Evolutionary conservation across 2,113 vertebrate genomes (phyloP).

Genomic region (Stomatorhinus ivindoensis): DNA sequence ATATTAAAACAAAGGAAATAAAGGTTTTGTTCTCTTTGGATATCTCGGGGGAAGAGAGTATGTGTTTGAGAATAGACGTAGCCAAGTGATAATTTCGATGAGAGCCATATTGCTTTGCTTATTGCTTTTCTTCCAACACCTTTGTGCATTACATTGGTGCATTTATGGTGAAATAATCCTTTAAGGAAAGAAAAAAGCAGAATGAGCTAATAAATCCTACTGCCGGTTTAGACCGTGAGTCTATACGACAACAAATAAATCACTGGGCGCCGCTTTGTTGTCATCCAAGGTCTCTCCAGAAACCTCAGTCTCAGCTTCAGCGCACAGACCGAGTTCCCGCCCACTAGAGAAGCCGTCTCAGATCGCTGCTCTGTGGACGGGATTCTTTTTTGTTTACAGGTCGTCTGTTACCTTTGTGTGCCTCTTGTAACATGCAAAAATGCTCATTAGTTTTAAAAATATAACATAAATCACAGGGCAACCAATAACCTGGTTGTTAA

Average conservation of each 20-base stretch:
- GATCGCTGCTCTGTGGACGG: background rate
- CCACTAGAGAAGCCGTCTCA: background rate
- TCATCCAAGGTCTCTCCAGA: background rate
- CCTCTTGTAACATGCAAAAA: background rate
- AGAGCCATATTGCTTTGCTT: background rate
- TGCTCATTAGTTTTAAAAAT: background rate
- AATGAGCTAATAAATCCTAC: background rate
- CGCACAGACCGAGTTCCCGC: background rate
- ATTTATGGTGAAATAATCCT: background rate
- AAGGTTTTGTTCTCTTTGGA: background rate
- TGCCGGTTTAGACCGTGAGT: background rate
- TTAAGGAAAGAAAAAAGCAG: background rate
- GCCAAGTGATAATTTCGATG: background rate
- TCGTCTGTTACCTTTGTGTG: background rate
- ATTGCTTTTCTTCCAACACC: background rate
- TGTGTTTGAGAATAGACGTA: background rate
- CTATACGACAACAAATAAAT: background rate
- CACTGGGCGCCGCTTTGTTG: background rate
- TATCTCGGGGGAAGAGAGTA: background rate
- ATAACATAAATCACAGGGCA: background rate
- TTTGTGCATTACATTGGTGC: background rate
- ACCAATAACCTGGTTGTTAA: background rate
- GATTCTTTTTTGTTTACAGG: background rate
- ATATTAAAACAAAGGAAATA: background rate
- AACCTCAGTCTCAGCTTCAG: background rate